Base-by-base conservation (phyloP, 2,888 invertebrate genomes). In the Heliconius charithonia region DNA sequence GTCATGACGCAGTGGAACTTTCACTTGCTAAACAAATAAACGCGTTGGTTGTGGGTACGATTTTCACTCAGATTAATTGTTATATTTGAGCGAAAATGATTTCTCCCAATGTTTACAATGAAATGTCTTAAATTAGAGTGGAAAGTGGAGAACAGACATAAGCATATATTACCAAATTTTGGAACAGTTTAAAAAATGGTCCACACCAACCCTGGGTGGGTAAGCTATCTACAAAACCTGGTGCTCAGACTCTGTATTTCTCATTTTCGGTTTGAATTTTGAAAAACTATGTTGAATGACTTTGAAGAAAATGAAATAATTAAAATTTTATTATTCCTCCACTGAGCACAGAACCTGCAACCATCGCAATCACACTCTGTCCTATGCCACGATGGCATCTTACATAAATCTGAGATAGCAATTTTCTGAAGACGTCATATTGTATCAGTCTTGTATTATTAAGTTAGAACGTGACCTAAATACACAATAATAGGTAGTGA, bases 371-470 rank as follows among this genome's bases (percentile, higher is more conserved):
- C 22, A 51, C 19, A 51, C 19, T 19, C 51, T 51, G 19, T 51
- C 7, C 51, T 51, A 19, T 9, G 22, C 56, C 56, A 45, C 19
- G 19, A 19, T 45, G 16, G 29, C 9, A 22, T 4, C 22, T 70
- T 76, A 63, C 51, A 77, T 71, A 77, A 77, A 74, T 65, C 73
- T 76, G 22, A 59, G 59, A 59, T 77, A 67, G 76, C 76, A 76
- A 72, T 75, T 70, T 72, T 62, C 63, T 76, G 56, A 51, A 41
- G 19, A 72, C 59, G 75, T 78, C 76, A 65, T 67, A 69, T 80
- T 78, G 78, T 66, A 76, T 69, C 69, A 73, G 51, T 70, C 67
- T 74, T 73, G 73, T 63, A 74, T 80, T 76, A 78, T 80, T 71
- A 78, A 78, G 77, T 70, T 65, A 41, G 62, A 29, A 72, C 76